Evolutionary conservation across 2,888 invertebrate genomes (phyloP).

Genomic region (Aphidius colemani): DNA sequence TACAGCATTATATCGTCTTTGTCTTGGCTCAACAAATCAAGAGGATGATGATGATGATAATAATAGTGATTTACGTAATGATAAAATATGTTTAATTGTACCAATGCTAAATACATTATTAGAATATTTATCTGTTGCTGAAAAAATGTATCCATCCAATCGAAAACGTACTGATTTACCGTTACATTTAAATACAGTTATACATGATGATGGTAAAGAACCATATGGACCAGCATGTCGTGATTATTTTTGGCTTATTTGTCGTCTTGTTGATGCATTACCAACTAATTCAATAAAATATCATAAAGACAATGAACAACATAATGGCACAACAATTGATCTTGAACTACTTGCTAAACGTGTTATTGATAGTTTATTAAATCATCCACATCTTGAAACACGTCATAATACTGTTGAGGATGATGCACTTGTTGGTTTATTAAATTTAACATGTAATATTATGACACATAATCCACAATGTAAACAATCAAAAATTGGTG

Average conservation of each 20-base stretch:
- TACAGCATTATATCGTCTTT: constrained; percentile 87
- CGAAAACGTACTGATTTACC: constrained; percentile 50
- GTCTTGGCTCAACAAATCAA: constrained; percentile 67
- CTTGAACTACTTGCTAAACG: constrained; percentile 76
- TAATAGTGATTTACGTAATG: constrained; percentile 36
- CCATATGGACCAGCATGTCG: constrained; percentile 93
- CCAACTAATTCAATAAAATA: constrained; percentile 79
- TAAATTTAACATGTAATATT: constrained; percentile 85
- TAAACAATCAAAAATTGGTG: constrained; percentile 78
- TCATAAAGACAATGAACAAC: constrained; percentile 61
- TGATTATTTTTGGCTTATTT: constrained; percentile 93
- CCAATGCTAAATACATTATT: constrained; percentile 82
- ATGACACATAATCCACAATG: constrained; percentile 88
- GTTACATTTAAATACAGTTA: constrained; percentile 63
- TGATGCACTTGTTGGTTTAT: constrained; percentile 85
- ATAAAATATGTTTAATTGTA: constrained; percentile 65
- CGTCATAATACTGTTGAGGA: constrained; percentile 83
- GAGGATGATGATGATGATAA: constrained; percentile 62
- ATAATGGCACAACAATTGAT: constrained; percentile 61
- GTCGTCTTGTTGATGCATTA: constrained; percentile 84
- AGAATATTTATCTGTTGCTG: constrained; percentile 80
- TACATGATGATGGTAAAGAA: constrained; percentile 86
- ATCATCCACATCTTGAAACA: constrained; percentile 81
- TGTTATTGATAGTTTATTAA: constrained; percentile 75
- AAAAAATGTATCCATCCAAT: constrained; percentile 74